Evolutionary conservation across 2,888 invertebrate genomes (phyloP).

Genomic region (Scrobipalpa costella): DNA sequence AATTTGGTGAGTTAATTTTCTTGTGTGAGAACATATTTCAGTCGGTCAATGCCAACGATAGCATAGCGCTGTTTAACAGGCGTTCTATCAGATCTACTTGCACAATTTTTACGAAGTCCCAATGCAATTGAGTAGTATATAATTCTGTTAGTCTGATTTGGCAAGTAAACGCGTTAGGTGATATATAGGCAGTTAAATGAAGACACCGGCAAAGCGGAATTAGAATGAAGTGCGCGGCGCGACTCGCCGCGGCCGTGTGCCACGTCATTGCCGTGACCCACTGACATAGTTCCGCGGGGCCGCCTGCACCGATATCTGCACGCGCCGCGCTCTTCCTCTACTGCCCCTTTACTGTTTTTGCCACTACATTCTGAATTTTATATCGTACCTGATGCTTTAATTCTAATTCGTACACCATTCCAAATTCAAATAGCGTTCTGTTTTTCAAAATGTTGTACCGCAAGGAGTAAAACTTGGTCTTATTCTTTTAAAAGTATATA

Average conservation of each 20-base stretch:
- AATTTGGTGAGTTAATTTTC: constrained; percentile 42
- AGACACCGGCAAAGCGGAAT: constrained; percentile 78
- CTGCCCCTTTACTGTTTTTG: constrained; percentile 58
- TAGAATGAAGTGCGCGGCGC: constrained; percentile 74
- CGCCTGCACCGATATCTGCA: constrained; percentile 79
- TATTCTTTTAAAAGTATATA: not conserved
- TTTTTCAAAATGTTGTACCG: not conserved
- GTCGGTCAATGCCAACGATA: constrained; percentile 69
- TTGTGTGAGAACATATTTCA: constrained; percentile 59
- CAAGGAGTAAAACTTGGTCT: not conserved
- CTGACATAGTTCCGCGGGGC: constrained; percentile 85
- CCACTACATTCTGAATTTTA: not conserved
- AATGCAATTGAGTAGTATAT: not conserved
- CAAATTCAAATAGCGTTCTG: not conserved
- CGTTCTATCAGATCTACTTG: not conserved
- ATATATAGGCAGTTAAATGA: constrained; percentile 51
- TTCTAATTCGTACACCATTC: not conserved
- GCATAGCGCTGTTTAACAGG: constrained; percentile 32
- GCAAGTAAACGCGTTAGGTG: constrained; percentile 46
- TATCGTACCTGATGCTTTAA: not conserved
- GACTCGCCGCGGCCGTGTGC: constrained; percentile 77
- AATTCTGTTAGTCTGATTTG: constrained; percentile 35
- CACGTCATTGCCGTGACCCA: constrained; percentile 86
- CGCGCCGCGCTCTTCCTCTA: constrained; percentile 66
- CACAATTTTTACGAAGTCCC: not conserved